Evolutionary conservation across 2,113 vertebrate species (phyloP), one percentile per base, ranked within the genome.

Genomic region (Chloropsis cyanopogon): DNA sequence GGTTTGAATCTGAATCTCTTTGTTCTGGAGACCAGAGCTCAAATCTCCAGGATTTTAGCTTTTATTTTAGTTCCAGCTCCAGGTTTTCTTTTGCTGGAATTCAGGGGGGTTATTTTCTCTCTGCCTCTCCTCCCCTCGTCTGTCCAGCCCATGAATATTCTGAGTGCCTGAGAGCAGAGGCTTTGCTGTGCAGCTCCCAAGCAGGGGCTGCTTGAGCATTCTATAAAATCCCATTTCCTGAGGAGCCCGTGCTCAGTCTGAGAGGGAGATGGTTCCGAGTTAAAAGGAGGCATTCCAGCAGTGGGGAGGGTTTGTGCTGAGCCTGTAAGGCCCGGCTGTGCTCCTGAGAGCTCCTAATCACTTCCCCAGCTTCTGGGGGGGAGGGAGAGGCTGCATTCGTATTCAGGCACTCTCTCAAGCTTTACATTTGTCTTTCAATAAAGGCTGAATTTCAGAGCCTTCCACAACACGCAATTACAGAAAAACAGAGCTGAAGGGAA

Each of bases 351-450:
- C 50, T 33, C 42, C 44, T 75, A 75, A 91, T 73, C 76, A 11
- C 52, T 15, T n/a, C 60, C 70, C 81, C 44, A n/a, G 70, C 3
- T 85, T 44, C 49, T n/a, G 19, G 44, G 29, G 35, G 25, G 10
- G 39, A 52, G 19, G 2, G 19, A 56, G 69, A 39, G 14, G 50
- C 37, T 64, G 24, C 66, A 47, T 92, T 95, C 46, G 2, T 88
- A 77, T 90, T 71, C 76, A 86, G 68, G 46, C 41, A 6, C 46
- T 80, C 35, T 91, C 86, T 76, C 82, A 76, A 83, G 93, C 76
- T 91, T 83, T 86, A 46, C 68, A 50, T 59, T 86, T 95, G 93
- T 80, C 76, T 88, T 77, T 73, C 59, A 83, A 29, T 70, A 83
- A 73, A 86, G 76, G 31, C 72, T 63, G 89, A 73, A 23, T 91